A percentile compares a stretch with the other conserved stretches of the same genome.
Evolutionary conservation across 2,888 invertebrate genomes (phyloP).

Genomic region (Falcaria lacertinaria): DNA sequence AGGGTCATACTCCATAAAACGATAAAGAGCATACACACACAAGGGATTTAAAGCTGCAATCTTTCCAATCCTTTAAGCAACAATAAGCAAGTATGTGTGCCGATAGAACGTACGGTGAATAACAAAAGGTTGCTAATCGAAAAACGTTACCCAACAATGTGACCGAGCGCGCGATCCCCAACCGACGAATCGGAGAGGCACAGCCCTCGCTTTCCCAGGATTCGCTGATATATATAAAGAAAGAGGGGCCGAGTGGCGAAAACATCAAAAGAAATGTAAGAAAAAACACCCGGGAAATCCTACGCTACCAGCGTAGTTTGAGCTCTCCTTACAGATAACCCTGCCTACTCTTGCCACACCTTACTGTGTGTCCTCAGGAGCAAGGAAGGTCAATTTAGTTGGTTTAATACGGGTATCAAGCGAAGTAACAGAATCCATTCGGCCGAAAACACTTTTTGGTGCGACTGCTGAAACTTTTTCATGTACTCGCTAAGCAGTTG

Average conservation of each 20-base stretch:
- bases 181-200: slow-evolving; percentile 12
- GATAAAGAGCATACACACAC: not conserved
- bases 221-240: slow-evolving; percentile 38
- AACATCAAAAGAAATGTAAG: slow-evolving; percentile 44
- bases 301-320: slow-evolving; percentile 25
- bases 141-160: slow-evolving; percentile 23
- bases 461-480: slow-evolving; percentile 34
- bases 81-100: slow-evolving; percentile 7
- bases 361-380: not conserved
- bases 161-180: slow-evolving; percentile 15
- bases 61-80: slow-evolving; percentile 6
- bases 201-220: slow-evolving; percentile 36
- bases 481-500: slow-evolving; percentile 14
- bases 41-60: not conserved
- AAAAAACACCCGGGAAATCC: slow-evolving; percentile 51
- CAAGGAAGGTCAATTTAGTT: slow-evolving; percentile 21
- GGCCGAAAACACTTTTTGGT: slow-evolving; percentile 41
- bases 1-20: not conserved
- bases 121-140: slow-evolving; percentile 25
- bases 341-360: not conserved
- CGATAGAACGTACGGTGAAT: slow-evolving; percentile 9
- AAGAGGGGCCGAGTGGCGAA: slow-evolving; percentile 35
- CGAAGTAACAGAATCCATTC: slow-evolving; percentile 29
- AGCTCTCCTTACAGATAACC: slow-evolving; percentile 8
- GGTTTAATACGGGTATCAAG: slow-evolving; percentile 29